Percentiles rank a stretch among this genome's conserved stretches.
phyloP scores from a whole-genome alignment of 2,888 invertebrate genomes.

The Saturnia japonica region DNA sequence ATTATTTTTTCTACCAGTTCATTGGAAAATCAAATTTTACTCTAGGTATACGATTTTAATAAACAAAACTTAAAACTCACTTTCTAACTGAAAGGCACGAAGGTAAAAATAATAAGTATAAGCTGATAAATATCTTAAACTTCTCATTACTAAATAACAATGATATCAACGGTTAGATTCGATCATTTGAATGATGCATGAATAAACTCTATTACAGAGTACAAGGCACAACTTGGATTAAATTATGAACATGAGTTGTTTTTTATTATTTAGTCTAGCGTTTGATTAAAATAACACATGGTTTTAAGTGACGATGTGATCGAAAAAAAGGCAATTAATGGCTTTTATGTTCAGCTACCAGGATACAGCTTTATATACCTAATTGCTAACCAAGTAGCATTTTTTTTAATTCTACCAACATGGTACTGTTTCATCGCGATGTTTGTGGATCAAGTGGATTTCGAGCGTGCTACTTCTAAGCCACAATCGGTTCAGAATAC shows the following conservation, averaged over 20 bases:
- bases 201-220: constrained; percentile 13
- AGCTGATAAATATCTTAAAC: constrained; percentile 32
- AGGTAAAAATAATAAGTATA: constrained; percentile 23
- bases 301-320: neutral
- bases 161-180: constrained; percentile 49
- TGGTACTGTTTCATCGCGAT: too few species aligned
- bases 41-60: neutral
- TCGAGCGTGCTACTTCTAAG: neutral
- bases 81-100: neutral
- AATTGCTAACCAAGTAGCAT: neutral
- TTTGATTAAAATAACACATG: constrained; percentile 4
- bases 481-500: neutral
- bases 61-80: neutral
- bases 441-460: too few species aligned
- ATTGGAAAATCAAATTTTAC: neutral
- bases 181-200: constrained; percentile 14
- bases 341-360: neutral
- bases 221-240: constrained; percentile 1
- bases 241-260: neutral
- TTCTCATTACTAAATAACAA: constrained; percentile 43
- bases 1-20: neutral
- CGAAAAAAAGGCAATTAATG: neutral
- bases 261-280: too few species aligned
- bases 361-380: neutral
- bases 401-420: too few species aligned